Evolutionary conservation across 2,888 invertebrate species (phyloP).

Genomic region (Chelonus formosanus): DNA sequence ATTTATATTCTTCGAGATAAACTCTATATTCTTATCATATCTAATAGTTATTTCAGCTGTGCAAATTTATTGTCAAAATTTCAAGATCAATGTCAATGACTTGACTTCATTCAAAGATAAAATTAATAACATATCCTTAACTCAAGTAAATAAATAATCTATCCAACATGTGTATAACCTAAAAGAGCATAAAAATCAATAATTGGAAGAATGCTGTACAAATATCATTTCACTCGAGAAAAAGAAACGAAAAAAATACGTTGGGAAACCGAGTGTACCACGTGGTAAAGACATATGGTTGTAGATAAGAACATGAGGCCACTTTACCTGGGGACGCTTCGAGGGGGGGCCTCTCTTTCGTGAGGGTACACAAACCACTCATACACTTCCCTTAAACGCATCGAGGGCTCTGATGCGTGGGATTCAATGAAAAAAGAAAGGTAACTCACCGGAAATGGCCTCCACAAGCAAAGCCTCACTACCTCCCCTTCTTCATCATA

Average conservation of each 20-base stretch:
- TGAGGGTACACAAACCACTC: constrained; percentile 32
- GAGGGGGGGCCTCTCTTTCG: constrained; percentile 51
- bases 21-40: too few species aligned
- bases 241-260: constrained; percentile 13
- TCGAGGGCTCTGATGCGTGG: constrained; percentile 48
- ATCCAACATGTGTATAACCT: too few species aligned
- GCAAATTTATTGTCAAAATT: too few species aligned
- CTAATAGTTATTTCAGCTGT: too few species aligned
- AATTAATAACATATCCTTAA: too few species aligned
- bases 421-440: constrained; percentile 48
- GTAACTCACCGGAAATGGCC: constrained; percentile 58
- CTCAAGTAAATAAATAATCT: too few species aligned
- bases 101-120: too few species aligned
- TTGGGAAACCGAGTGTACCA: constrained; percentile 17
- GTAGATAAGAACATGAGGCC: constrained; percentile 41
- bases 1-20: too few species aligned
- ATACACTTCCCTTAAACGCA: constrained; percentile 36
- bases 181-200: background rate
- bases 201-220: background rate
- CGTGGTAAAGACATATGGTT: constrained; percentile 42
- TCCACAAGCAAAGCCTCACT: constrained; percentile 35
- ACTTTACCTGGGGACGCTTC: constrained; percentile 51
- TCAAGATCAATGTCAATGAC: too few species aligned
- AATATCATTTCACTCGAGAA: constrained; percentile 1
- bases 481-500: constrained; percentile 20